Evolutionary conservation across 2,797 vertebrate genomes (phyloP).

Genomic region (Xyrichtys novacula): DNA sequence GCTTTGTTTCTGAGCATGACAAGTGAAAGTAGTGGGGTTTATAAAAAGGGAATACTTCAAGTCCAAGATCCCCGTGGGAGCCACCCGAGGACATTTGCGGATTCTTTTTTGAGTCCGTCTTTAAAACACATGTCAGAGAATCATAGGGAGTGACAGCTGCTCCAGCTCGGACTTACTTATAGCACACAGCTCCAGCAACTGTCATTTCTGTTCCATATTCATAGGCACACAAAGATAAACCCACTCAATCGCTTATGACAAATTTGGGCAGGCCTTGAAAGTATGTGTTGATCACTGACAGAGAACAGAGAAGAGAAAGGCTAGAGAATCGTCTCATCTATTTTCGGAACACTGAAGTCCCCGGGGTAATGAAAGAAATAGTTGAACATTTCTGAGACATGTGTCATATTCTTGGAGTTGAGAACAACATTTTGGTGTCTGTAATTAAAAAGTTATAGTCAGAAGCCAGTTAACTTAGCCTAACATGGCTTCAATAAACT

Average conservation of each 20-base stretch:
- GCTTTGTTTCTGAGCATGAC: neutral
- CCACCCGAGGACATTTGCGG: conserved; percentile 39
- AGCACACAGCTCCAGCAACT: conserved; percentile 52
- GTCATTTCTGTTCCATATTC: conserved; percentile 15
- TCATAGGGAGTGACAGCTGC: conserved; percentile 62
- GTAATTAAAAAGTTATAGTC: neutral
- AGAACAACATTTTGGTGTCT: neutral
- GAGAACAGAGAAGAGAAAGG: neutral
- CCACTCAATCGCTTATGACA: neutral
- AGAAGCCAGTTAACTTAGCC: neutral
- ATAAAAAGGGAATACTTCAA: conserved; percentile 42
- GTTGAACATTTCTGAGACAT: neutral
- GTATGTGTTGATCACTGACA: conserved; percentile 16
- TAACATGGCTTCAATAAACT: too few relatives aligned
- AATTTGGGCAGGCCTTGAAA: conserved; percentile 19
- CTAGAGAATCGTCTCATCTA: neutral
- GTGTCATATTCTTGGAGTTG: too few relatives aligned
- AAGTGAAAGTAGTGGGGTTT: conserved; percentile 11
- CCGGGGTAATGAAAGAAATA: neutral
- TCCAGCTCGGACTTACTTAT: conserved; percentile 48
- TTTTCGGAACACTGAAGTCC: neutral
- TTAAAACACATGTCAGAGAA: conserved; percentile 42
- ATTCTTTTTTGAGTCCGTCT: conserved; percentile 54
- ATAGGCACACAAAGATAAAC: conserved; percentile 15
- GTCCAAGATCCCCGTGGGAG: conserved; percentile 44